phyloP scores from a whole-genome alignment of 2,888 invertebrate genomes.

The Aspidiotus destructor region DNA sequence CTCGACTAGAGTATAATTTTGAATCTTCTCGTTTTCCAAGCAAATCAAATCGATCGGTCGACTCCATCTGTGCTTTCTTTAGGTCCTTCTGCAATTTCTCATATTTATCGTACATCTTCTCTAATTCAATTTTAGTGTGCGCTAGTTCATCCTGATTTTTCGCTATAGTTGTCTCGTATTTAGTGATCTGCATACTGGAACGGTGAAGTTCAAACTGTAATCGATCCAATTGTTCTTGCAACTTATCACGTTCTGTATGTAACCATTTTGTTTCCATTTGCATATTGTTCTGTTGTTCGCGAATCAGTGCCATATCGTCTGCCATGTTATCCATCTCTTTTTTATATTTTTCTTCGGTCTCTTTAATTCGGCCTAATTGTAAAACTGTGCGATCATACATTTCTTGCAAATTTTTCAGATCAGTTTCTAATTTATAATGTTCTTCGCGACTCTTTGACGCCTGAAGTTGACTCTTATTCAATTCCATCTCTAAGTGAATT shows the following conservation, averaged over 20 bases:
- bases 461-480: conserved; percentile 71
- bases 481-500: conserved; percentile 72
- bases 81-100: conserved; percentile 74
- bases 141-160: conserved; percentile 84
- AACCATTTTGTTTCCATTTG: conserved; percentile 73
- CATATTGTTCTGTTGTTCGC: conserved; percentile 74
- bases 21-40: conserved; percentile 60
- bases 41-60: conserved; percentile 59
- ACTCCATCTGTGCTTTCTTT: conserved; percentile 67
- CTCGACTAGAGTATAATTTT: conserved; percentile 61
- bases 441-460: conserved; percentile 75
- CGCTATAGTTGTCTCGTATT: conserved; percentile 74
- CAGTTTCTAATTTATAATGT: conserved; percentile 75
- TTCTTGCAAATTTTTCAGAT: conserved; percentile 73
- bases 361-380: conserved; percentile 75
- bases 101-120: conserved; percentile 83
- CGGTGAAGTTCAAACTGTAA: conserved; percentile 77
- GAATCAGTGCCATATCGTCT: conserved; percentile 74
- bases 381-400: conserved; percentile 78
- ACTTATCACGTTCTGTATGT: conserved; percentile 76
- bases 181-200: conserved; percentile 73
- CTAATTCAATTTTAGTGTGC: conserved; percentile 72
- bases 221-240: conserved; percentile 72
- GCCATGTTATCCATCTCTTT: conserved; percentile 66
- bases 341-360: conserved; percentile 82